Conservation (phyloP, 2,888 invertebrate species). For the Xylota segnis region DNA sequence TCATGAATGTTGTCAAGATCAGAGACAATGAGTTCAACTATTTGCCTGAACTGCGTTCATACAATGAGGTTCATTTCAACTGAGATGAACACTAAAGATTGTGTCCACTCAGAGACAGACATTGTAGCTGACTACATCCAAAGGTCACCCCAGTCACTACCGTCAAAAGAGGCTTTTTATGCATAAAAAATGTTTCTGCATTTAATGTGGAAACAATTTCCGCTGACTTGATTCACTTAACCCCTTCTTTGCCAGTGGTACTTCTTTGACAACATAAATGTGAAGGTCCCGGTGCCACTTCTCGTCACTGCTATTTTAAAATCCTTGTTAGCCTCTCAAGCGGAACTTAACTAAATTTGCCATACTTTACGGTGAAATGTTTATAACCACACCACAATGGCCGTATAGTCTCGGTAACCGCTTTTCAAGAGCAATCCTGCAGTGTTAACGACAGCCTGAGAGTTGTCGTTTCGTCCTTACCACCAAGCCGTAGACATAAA, state of each 20-base stretch:
- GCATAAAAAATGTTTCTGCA: neutral
- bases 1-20: no score
- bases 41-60: no score
- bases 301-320: neutral
- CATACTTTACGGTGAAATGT: conserved; percentile 35
- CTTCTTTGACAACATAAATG: neutral
- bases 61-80: no score
- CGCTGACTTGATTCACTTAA: neutral
- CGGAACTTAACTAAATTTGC: conserved; percentile 6
- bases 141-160: no score
- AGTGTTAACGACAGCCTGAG: conserved; percentile 54
- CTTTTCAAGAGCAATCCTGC: conserved; percentile 49
- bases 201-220: neutral
- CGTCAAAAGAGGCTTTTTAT: neutral
- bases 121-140: no score
- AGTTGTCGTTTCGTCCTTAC: conserved; percentile 19
- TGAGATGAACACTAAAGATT: no score
- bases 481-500: conserved; percentile 49
- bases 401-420: conserved; percentile 41
- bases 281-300: neutral
- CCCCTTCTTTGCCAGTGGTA: neutral
- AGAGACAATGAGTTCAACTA: no score
- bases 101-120: no score
- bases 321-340: conserved; percentile 1
- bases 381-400: conserved; percentile 33